A percentile compares a stretch with the other conserved stretches of the same genome.
phyloP scores from a whole-genome alignment of 2,113 vertebrate species.

The Tragelaphus imberbis region DNA sequence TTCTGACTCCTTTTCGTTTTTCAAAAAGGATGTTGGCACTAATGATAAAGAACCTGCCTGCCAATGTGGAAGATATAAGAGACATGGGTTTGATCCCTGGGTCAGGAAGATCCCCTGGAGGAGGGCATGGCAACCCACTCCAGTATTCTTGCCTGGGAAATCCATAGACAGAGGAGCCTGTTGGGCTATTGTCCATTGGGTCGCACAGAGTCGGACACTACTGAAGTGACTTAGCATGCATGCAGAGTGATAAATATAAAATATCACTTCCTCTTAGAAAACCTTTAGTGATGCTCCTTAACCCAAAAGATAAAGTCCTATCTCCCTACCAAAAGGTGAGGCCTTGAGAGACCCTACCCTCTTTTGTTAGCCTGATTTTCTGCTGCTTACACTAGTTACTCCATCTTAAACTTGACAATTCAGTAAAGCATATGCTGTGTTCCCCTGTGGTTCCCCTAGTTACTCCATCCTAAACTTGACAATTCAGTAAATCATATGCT shows the following conservation, averaged over 20 bases:
- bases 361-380: not conserved
- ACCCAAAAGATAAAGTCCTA: not conserved
- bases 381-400: not conserved
- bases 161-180: not conserved
- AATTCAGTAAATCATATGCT: not conserved
- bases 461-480: not conserved
- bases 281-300: not conserved
- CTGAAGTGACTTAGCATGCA: not conserved
- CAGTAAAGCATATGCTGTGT: not conserved
- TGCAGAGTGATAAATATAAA: not conserved
- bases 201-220: rapidly evolving
- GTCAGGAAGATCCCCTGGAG: not conserved
- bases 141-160: not conserved
- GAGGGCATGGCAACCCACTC: not conserved
- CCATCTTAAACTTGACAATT: not conserved
- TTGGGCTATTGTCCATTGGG: not conserved
- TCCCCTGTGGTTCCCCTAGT: not conserved
- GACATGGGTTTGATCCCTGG: not conserved
- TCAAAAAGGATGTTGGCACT: not conserved
- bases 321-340: not conserved
- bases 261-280: not conserved
- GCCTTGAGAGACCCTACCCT: not conserved
- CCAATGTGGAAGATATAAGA: not conserved
- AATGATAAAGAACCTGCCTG: not conserved
- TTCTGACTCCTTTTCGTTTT: not conserved